phyloP scores from a whole-genome alignment of 2,797 vertebrate species.

The Anabacerthia variegaticeps region DNA sequence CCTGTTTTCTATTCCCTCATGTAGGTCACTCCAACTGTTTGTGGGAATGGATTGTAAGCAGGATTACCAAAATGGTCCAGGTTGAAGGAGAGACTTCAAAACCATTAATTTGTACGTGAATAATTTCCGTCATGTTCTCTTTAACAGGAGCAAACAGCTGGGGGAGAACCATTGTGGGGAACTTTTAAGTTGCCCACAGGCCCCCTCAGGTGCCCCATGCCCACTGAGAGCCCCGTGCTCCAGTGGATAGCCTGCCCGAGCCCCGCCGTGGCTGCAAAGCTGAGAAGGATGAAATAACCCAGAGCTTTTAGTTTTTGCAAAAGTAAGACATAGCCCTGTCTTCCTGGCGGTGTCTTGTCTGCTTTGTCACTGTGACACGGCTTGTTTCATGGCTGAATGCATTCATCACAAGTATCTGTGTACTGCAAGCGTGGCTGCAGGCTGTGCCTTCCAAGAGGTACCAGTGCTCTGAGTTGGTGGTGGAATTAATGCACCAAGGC shows the following conservation, averaged over 20 bases:
- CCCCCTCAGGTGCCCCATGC: too few species aligned
- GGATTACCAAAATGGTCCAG: neutral
- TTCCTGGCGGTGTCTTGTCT: neutral
- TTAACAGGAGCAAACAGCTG: neutral
- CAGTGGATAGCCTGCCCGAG: neutral
- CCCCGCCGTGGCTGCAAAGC: neutral
- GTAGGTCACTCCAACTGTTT: neutral
- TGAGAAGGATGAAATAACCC: neutral
- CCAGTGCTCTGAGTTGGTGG: neutral
- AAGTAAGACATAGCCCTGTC: conserved; percentile 3
- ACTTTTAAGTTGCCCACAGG: neutral
- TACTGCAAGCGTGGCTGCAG: neutral
- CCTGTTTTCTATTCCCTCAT: neutral
- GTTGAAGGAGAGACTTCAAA: neutral
- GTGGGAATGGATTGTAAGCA: neutral
- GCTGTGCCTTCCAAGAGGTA: neutral
- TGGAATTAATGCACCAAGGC: neutral
- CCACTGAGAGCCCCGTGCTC: accelerated
- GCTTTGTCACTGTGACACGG: conserved; percentile 10
- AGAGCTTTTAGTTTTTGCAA: neutral
- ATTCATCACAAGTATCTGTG: conserved; percentile 12
- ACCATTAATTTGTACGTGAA: accelerated
- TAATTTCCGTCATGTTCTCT: neutral
- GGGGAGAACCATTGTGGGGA: neutral
- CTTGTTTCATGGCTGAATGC: neutral